These are phyloP conservation scores for Melieria picta DNA, from an alignment of 2,888 invertebrate species.

Conservation along the genomic window DNA sequence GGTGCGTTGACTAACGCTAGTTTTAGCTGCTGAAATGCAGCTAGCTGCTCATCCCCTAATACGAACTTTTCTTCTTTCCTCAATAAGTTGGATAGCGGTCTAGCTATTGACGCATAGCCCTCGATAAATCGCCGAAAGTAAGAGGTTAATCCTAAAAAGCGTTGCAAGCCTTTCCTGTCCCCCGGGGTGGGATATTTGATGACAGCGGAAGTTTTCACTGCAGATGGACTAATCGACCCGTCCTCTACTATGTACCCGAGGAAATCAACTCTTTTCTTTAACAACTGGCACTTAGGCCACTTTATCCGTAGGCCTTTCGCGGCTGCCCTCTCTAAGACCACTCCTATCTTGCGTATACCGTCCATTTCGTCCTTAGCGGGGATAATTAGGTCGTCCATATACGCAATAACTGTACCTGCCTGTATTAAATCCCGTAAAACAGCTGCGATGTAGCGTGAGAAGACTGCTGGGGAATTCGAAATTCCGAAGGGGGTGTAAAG, in stretches of 20 bases:
- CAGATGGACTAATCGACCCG: slow-evolving; percentile 33
- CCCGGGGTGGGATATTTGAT: slow-evolving; percentile 34
- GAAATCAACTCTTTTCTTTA: slow-evolving; percentile 34
- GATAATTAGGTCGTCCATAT: slow-evolving; percentile 43
- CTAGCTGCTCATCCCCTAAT: slow-evolving; percentile 33
- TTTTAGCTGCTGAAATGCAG: slow-evolving; percentile 38
- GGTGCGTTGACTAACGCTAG: slow-evolving; percentile 27
- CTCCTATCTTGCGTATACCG: slow-evolving; percentile 23
- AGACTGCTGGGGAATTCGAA: slow-evolving; percentile 42
- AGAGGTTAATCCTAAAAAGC: slow-evolving; percentile 40
- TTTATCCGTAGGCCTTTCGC: slow-evolving; percentile 33
- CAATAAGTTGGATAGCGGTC: slow-evolving; percentile 37
- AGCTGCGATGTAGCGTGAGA: slow-evolving; percentile 36
- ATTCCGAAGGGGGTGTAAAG: slow-evolving; percentile 44
- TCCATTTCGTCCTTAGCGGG: slow-evolving; percentile 35
- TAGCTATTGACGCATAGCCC: slow-evolving; percentile 30
- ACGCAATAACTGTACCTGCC: slow-evolving; percentile 28
- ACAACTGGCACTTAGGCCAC: slow-evolving; percentile 41
- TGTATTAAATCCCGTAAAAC: slow-evolving; percentile 36
- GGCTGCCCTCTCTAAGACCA: slow-evolving; percentile 29
- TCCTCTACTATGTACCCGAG: slow-evolving; percentile 40
- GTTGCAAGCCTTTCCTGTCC: slow-evolving; percentile 30
- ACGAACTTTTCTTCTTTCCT: slow-evolving; percentile 42
- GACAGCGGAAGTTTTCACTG: slow-evolving; percentile 34
- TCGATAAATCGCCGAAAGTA: slow-evolving; percentile 40